Evolutionary conservation across 2,888 invertebrate species (phyloP), one percentile per base, ranked within the genome.

Genomic region (Syrista parreyssii): DNA sequence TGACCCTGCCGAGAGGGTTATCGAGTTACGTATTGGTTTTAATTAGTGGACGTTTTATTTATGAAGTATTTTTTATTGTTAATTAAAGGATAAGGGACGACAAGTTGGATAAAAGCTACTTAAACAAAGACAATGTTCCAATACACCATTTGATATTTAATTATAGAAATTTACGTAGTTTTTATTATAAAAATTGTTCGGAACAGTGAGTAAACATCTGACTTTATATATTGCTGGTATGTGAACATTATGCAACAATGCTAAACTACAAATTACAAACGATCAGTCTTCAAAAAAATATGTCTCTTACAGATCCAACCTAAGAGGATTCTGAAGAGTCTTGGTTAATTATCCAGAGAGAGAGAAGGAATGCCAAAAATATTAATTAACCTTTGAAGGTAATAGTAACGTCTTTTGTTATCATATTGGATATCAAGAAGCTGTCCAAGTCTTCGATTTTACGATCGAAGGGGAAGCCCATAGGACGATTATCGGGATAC

Each of bases 381-480:
- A 55, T 2, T 9, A 9, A 23, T 72, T 92, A 88, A 75, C 92
- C 92, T 85, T 93, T 92, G 91, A 95, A 94, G 92, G 93, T 95
- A 87, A 95, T 92, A 84, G 92, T 92, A 6, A 93, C 93, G 85
- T 94, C 94, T 80, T 94, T 92, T 88, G 94, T 94, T 89, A 92
- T 93, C 92, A 94, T 94, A 92, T 95, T 95, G 75, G 94, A 94
- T n/a, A 94, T 93, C 84, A 92, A 93, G 93, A 94, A 95, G 79
- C 91, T 92, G 68, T 90, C 90, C 75, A n/a, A 15, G 33, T 94
- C 92, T 73, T 94, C 92, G 86, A 95, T 93, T 68, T 91, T 90
- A 84, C 95, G 94, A 88, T 96, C 95, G 87, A 96, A 93, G 83
- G 96, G 96, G 93, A 94, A 96, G 76, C 95, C 95, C 87, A 95